Evolutionary conservation across 2,113 vertebrate genomes (phyloP).

Genomic region (Rhinoderma darwinii): DNA sequence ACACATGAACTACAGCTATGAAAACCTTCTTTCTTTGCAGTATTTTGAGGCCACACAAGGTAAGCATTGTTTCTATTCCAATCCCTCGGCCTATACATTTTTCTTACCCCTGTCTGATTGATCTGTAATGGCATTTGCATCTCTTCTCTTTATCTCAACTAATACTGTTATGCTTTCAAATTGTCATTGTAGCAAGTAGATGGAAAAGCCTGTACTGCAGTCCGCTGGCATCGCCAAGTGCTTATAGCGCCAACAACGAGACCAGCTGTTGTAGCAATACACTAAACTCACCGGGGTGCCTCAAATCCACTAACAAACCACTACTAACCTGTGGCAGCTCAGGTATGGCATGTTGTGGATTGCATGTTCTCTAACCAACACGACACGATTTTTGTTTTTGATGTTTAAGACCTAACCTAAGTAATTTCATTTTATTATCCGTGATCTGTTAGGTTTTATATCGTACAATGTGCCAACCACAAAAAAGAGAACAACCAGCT

Average conservation of each 20-base stretch:
- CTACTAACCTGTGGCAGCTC: conserved; percentile 96
- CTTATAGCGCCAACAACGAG: conserved; percentile 74
- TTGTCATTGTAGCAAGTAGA: conserved; percentile 80
- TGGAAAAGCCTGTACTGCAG: conserved; percentile 94
- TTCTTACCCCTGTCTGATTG: neutral
- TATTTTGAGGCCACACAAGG: neutral
- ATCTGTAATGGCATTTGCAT: neutral
- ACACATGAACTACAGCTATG: neutral
- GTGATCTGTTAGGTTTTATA: too few relatives aligned
- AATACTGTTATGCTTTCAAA: conserved; percentile 51
- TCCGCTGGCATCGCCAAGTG: conserved; percentile 73
- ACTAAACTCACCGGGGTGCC: conserved; percentile 89
- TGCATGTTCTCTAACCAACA: conserved; percentile 30
- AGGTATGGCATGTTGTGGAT: conserved; percentile 85
- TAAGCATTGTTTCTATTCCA: conserved; percentile 25
- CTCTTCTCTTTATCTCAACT: neutral
- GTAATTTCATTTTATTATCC: too few relatives aligned
- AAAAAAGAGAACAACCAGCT: too few relatives aligned
- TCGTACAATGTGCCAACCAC: too few relatives aligned
- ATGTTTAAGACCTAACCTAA: neutral
- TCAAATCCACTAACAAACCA: conserved; percentile 97
- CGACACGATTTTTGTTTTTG: neutral
- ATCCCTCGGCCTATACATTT: neutral
- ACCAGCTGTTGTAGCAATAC: conserved; percentile 79
- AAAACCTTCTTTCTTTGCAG: conserved; percentile 35